Percentiles rank a stretch among this genome's conserved stretches.
These are phyloP conservation scores for Zaprionus ghesquierei DNA, from an alignment of 1,140 invertebrate genomes.

Conservation along the genomic window DNA sequence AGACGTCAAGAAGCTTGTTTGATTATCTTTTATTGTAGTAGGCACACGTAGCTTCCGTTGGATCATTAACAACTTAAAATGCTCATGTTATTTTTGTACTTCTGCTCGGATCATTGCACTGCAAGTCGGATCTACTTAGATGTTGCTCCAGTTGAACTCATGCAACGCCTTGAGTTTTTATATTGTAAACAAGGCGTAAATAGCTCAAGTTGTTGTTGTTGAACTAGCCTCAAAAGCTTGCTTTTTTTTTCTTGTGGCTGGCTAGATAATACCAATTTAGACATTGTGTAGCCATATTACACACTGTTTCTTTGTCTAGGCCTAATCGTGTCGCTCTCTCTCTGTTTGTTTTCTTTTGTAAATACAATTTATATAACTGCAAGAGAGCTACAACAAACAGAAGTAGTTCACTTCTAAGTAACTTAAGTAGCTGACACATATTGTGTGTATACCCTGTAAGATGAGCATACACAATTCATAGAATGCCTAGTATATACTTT, in stretches of 20 bases:
- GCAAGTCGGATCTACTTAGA: constrained; percentile 10
- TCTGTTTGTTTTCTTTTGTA: constrained; percentile 56
- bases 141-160: constrained; percentile 1
- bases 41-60: not conserved
- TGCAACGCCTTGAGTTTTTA: not conserved
- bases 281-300: not conserved
- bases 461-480: not conserved
- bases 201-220: constrained; percentile 12
- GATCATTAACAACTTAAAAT: not conserved
- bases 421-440: not conserved
- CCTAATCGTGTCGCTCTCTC: constrained; percentile 60
- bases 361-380: constrained; percentile 38
- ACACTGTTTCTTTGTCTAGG: constrained; percentile 42
- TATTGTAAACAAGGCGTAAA: constrained; percentile 10
- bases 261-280: constrained; percentile 4
- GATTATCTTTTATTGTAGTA: not conserved
- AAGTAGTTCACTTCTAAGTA: not conserved
- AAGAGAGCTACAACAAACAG: not conserved
- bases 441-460: constrained; percentile 8
- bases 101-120: constrained; percentile 7
- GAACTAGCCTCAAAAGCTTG: not conserved
- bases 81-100: not conserved
- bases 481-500: too few species aligned
- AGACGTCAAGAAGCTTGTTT: not conserved
- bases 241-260: constrained; percentile 8